A percentile compares a stretch with the other conserved stretches of the same genome.
phyloP scores from a whole-genome alignment of 2,113 vertebrate species.

The Carassius auratus region DNA sequence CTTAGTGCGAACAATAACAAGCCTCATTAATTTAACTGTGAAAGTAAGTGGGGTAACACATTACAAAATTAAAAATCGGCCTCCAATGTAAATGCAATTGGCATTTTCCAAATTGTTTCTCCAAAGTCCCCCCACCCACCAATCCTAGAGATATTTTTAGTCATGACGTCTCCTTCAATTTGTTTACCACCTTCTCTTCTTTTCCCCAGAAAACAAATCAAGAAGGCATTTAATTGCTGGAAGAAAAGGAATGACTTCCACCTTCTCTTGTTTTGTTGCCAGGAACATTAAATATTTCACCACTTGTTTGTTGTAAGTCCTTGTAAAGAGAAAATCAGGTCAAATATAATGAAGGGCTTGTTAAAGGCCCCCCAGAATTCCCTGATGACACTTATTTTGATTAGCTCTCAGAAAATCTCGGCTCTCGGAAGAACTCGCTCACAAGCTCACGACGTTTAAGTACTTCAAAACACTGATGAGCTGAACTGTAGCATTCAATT shows the following conservation, averaged over 20 bases:
- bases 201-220: slow-evolving; percentile 70
- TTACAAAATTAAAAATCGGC: slow-evolving; percentile 77
- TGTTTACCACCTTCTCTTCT: slow-evolving; percentile 74
- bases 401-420: too few relatives aligned
- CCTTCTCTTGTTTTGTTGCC: slow-evolving; percentile 68
- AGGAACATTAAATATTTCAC: slow-evolving; percentile 69
- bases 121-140: slow-evolving; percentile 57
- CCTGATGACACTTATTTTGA: slow-evolving; percentile 35
- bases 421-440: too few relatives aligned
- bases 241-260: slow-evolving; percentile 76
- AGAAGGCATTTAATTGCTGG: slow-evolving; percentile 79
- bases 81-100: slow-evolving; percentile 70
- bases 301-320: slow-evolving; percentile 65
- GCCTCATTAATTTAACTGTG: slow-evolving; percentile 80
- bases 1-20: slow-evolving; percentile 77
- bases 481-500: neutral
- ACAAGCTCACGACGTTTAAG: slow-evolving; percentile 16
- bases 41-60: slow-evolving; percentile 77
- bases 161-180: slow-evolving; percentile 78
- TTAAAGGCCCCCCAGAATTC: slow-evolving; percentile 27
- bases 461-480: neutral
- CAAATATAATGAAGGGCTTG: slow-evolving; percentile 46
- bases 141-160: slow-evolving; percentile 75
- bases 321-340: slow-evolving; percentile 52
- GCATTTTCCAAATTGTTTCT: slow-evolving; percentile 48